phyloP scores from a whole-genome alignment of 2,888 invertebrate genomes.

The Crossocerus cetratus region DNA sequence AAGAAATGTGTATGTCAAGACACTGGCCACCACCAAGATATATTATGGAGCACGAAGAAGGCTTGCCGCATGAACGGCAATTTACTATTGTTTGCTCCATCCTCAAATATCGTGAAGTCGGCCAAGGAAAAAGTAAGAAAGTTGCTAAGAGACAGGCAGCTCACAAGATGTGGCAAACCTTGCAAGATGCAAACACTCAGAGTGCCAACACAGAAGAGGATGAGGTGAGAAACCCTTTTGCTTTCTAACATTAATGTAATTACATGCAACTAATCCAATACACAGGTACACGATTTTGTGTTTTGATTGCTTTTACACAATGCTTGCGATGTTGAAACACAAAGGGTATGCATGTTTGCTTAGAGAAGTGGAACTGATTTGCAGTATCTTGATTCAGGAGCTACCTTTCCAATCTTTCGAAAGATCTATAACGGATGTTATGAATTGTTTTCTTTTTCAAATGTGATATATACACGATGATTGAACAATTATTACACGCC shows the following conservation, averaged over 20 bases:
- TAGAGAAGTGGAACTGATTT: conserved; percentile 75
- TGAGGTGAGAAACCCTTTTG: conserved; percentile 79
- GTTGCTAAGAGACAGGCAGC: conserved; percentile 97
- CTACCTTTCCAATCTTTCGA: conserved; percentile 59
- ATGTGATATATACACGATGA: conserved; percentile 13
- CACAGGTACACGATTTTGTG: background rate
- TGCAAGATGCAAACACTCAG: conserved; percentile 86
- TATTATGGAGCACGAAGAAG: conserved; percentile 91
- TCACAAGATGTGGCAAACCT: conserved; percentile 92
- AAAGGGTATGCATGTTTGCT: conserved; percentile 7
- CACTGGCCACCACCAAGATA: conserved; percentile 97
- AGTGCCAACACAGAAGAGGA: conserved; percentile 85
- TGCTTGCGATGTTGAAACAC: no score
- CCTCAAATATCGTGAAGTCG: conserved; percentile 89
- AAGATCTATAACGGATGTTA: conserved; percentile 75
- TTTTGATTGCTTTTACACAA: background rate
- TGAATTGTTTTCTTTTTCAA: conserved; percentile 12
- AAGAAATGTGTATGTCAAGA: conserved; percentile 97
- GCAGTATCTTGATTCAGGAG: conserved; percentile 42
- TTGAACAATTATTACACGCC: conserved; percentile 40
- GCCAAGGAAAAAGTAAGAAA: conserved; percentile 96
- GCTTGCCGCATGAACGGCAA: conserved; percentile 94
- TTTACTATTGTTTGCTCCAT: conserved; percentile 96
- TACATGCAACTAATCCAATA: background rate
- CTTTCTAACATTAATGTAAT: conserved; percentile 1